Evolutionary conservation across 2,888 invertebrate species (phyloP).

Genomic region (Pristionchus maxplancki): DNA sequence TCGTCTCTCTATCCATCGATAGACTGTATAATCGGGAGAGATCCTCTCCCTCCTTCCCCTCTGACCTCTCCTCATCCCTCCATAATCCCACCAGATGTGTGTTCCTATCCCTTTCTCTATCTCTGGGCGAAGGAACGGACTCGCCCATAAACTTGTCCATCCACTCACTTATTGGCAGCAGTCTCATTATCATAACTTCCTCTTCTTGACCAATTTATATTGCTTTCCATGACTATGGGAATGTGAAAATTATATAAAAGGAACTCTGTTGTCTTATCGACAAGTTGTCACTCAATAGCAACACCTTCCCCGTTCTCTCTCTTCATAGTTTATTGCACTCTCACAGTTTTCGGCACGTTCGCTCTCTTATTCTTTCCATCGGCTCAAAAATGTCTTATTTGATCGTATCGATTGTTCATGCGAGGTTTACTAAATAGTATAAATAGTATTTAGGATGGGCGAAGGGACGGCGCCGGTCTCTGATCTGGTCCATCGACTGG

Average conservation of each 20-base stretch:
- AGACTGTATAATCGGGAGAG: background rate
- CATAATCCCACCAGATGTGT: conserved; percentile 32
- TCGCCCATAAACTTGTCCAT: background rate
- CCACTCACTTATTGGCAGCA: background rate
- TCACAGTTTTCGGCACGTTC: background rate
- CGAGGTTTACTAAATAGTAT: too few species aligned
- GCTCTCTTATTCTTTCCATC: background rate
- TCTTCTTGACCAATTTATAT: too few species aligned
- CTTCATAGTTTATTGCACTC: background rate
- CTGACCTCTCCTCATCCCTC: conserved; percentile 35
- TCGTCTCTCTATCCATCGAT: background rate
- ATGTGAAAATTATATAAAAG: too few species aligned
- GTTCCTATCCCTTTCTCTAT: background rate
- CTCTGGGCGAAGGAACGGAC: background rate
- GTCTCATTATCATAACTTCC: background rate
- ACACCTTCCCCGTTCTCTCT: conserved; percentile 25
- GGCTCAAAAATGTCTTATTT: background rate
- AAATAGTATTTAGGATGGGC: background rate
- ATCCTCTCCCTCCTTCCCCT: background rate
- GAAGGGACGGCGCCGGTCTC: background rate
- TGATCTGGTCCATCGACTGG: background rate
- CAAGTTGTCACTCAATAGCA: background rate
- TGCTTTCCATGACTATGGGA: too few species aligned
- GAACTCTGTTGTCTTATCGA: background rate
- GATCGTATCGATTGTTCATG: background rate